Evolutionary conservation across 2,888 invertebrate species (phyloP), one percentile per base, ranked within the genome.

Genomic region (Timema podura): DNA sequence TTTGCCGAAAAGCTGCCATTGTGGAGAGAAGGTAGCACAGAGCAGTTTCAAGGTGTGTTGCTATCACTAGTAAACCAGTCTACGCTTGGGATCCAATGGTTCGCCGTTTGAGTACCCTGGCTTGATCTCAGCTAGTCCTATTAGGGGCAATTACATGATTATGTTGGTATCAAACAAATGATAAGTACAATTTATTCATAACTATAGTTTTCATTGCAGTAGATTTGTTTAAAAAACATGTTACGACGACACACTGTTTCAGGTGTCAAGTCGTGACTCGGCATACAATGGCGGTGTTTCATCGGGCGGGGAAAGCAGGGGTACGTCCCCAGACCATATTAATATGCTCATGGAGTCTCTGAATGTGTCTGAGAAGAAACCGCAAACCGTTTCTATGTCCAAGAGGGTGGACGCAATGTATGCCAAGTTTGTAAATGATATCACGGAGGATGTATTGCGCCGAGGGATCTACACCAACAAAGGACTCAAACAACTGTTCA

Each of bases 381-480:
- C 16, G 5, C 65, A 65, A 44, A 47, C 5, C 65, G 5, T n/a
- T 10, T 30, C 10, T 15, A 6, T 6, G 7, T 68, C 64, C 70
- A 77, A 76, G 65, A 75, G 75, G 47, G 74, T 76, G 51, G 80
- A 81, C 69, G 76, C 76, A 8, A 76, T 78, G 54, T 83, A 83
- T 68, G 77, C 81, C 0, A 80, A 80, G 71, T 84, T 84, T 72
- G 75, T 82, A 2, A 81, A 82, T 65, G 81, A 82, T 44, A 84
- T 87, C 51, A 87, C 87, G 0, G 83, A 84, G 75, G 87, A 87
- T 74, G 85, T 87, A 71, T 82, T 87, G 64, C 77, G 80, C 49
- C 82, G 83, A 76, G 83, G 84, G 68, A 78, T 84, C 45, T 86
- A 84, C 74, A 83, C 82, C 1, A 85, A 85, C 74, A 79, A 80